These are phyloP conservation scores for Thecophora atra DNA, from an alignment of 2,888 invertebrate genomes.

Conservation along the genomic window DNA sequence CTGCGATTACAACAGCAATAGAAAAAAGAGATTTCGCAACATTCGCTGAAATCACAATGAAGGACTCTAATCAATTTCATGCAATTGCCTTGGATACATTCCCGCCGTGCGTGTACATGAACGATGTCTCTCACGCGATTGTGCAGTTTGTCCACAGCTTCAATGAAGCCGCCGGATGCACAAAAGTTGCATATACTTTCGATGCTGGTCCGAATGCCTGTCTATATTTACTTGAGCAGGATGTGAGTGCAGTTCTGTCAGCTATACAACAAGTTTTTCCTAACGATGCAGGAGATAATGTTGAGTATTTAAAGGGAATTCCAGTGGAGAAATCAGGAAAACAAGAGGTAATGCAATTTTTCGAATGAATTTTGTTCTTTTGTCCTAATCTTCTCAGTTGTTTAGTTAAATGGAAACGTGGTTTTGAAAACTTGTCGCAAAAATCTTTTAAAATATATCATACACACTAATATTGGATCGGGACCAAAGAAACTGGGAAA, in stretches of 20 bases:
- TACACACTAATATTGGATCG: conserved; percentile 83
- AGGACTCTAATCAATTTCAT: conserved; percentile 97
- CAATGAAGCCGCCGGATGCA: conserved; percentile 75
- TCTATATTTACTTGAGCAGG: conserved; percentile 80
- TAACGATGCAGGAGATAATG: conserved; percentile 62
- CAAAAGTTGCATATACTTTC: conserved; percentile 92
- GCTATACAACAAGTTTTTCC: conserved; percentile 80
- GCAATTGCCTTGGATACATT: conserved; percentile 91
- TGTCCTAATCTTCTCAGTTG: conserved; percentile 13
- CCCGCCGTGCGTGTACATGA: conserved; percentile 95
- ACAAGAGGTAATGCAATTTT: conserved; percentile 20
- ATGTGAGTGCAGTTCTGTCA: conserved; percentile 75
- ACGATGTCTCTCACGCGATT: conserved; percentile 84
- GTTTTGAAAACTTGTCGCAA: conserved; percentile 47
- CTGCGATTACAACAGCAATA: conserved; percentile 67
- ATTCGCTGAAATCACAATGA: conserved; percentile 95
- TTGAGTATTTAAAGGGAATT: conserved; percentile 71
- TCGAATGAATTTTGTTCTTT: neutral
- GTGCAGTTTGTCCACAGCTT: conserved; percentile 83
- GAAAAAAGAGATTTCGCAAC: conserved; percentile 76
- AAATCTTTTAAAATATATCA: conserved; percentile 81
- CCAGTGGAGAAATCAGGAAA: conserved; percentile 55
- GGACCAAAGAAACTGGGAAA: conserved; percentile 72
- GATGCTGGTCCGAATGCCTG: conserved; percentile 99
- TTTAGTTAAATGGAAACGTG: conserved; percentile 44